These are phyloP conservation scores for Xyrauchen texanus DNA, from an alignment of 2,113 vertebrate genomes.

Conservation along the genomic window DNA sequence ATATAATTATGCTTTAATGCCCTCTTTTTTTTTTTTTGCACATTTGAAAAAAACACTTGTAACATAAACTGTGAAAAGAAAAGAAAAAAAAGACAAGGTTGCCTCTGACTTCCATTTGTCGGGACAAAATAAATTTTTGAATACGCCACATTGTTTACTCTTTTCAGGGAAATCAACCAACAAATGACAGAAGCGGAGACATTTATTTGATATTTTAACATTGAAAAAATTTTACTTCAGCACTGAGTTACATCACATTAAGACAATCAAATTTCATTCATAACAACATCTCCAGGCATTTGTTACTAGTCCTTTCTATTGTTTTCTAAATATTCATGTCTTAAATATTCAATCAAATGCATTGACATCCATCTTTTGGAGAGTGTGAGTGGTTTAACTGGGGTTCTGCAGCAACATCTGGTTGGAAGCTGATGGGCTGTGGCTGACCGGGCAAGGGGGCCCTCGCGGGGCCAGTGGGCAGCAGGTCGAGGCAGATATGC, in stretches of 20 bases:
- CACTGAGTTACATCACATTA: too few relatives aligned
- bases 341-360: not conserved
- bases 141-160: too few relatives aligned
- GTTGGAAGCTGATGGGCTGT: conserved; percentile 84
- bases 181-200: too few relatives aligned
- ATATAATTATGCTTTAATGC: conserved; percentile 17
- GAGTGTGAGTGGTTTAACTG: conserved; percentile 22
- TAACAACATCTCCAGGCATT: too few relatives aligned
- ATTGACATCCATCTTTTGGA: conserved; percentile 1
- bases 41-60: not conserved
- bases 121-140: too few relatives aligned
- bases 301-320: not conserved
- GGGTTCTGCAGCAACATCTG: conserved; percentile 76
- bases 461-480: conserved; percentile 85
- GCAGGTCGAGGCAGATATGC: conserved; percentile 88
- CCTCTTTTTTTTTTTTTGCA: not conserved
- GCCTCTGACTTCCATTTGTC: too few relatives aligned
- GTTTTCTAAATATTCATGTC: not conserved
- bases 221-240: too few relatives aligned
- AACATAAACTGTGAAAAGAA: too few relatives aligned
- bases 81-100: too few relatives aligned
- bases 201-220: too few relatives aligned
- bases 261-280: too few relatives aligned
- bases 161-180: too few relatives aligned
- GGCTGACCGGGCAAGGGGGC: conserved; percentile 85